Percentiles rank a stretch among this genome's conserved stretches.
These are phyloP conservation scores for Platerodrilus igneus DNA, from an alignment of 2,888 invertebrate species.

Conservation along the genomic window DNA sequence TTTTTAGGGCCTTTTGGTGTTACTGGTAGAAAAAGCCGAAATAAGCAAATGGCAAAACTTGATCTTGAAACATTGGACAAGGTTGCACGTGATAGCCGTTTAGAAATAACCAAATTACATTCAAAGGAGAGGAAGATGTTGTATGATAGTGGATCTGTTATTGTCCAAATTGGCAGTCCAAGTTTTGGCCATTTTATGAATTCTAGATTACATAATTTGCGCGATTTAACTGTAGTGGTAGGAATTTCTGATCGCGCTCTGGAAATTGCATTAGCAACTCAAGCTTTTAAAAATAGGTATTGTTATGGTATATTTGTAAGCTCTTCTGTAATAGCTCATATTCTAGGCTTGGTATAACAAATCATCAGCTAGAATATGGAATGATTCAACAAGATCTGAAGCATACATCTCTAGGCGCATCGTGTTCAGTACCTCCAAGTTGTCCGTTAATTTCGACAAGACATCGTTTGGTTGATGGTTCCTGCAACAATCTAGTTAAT, in stretches of 20 bases:
- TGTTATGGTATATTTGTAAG: constrained; percentile 3
- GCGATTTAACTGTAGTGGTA: constrained; percentile 46
- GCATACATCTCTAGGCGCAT: constrained; percentile 45
- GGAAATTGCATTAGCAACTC: constrained; percentile 52
- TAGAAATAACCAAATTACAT: constrained; percentile 44
- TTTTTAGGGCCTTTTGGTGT: constrained; percentile 8
- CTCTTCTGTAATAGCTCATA: constrained; percentile 2
- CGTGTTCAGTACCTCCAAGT: constrained; percentile 42
- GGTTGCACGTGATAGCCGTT: constrained; percentile 36
- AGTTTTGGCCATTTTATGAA: constrained; percentile 48
- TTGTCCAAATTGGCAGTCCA: constrained; percentile 43
- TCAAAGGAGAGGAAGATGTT: constrained; percentile 43
- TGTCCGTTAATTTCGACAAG: constrained; percentile 50
- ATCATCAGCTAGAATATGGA: constrained; percentile 47
- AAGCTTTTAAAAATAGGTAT: constrained; percentile 50
- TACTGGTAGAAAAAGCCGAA: constrained; percentile 11
- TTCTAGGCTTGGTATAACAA: constrained; percentile 47
- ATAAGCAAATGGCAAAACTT: constrained; percentile 11
- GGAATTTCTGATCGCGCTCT: constrained; percentile 49
- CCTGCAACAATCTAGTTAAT: constrained; percentile 72
- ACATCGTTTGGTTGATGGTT: constrained; percentile 72
- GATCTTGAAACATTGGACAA: constrained; percentile 28
- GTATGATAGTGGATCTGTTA: constrained; percentile 42
- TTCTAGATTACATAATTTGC: constrained; percentile 39
- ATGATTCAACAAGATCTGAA: constrained; percentile 47